phyloP scores from a whole-genome alignment of 2,797 vertebrate species.

The Anguilla marmorata region DNA sequence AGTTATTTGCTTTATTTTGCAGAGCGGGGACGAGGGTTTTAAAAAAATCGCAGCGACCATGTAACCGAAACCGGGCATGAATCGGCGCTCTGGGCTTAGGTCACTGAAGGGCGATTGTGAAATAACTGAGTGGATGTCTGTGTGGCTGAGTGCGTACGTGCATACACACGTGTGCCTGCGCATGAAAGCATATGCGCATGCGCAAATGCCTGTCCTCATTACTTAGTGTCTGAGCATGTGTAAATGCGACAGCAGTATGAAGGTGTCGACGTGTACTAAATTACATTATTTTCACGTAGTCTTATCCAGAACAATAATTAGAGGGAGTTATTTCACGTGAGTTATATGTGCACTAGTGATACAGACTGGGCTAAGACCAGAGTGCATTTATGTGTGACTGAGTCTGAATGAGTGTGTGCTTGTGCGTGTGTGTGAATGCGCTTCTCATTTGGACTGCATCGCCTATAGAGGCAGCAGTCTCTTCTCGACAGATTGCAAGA shows the following conservation, averaged over 20 bases:
- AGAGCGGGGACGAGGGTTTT: slow-evolving; percentile 51
- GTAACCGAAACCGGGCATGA: not conserved
- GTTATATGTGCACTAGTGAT: not conserved
- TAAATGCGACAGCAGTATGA: not conserved
- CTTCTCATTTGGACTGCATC: slow-evolving; percentile 23
- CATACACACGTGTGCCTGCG: slow-evolving; percentile 21
- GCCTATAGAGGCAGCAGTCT: slow-evolving; percentile 21
- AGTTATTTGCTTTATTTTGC: slow-evolving; percentile 70
- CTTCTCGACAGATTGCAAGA: slow-evolving; percentile 51
- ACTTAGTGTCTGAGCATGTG: not conserved
- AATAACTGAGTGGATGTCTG: slow-evolving; percentile 13
- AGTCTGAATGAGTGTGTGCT: not conserved
- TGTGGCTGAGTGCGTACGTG: slow-evolving; percentile 12
- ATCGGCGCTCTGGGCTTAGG: not conserved
- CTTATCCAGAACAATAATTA: not conserved
- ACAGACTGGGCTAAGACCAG: not conserved
- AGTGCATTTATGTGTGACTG: not conserved
- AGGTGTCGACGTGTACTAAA: not conserved
- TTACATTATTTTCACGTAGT: not conserved
- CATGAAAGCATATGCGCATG: no score
- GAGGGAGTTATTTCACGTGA: no score
- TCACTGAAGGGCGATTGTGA: not conserved
- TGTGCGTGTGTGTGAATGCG: slow-evolving; percentile 10
- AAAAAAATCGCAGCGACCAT: slow-evolving; percentile 77
- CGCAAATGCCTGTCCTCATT: no score